Base-by-base conservation (phyloP, 2,888 invertebrate species). In the Parnassius apollo region DNA sequence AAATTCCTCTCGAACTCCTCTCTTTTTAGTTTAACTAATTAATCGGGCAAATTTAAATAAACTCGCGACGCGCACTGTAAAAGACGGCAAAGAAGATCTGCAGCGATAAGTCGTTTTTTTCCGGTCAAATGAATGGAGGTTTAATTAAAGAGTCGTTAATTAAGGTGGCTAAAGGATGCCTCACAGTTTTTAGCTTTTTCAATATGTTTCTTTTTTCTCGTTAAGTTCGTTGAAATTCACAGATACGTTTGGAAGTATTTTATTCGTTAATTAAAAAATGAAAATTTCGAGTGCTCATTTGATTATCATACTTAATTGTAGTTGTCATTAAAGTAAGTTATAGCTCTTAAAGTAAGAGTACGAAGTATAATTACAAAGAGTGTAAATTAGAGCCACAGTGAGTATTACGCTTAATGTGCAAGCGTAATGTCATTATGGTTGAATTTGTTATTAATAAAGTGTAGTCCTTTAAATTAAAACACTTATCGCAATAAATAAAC, bases 111-210 rank as follows among this genome's bases (percentile, higher is more conserved):
- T 61, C 59, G 57, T 64, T 68, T 82, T 82, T 82, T 83, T 82
- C 80, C 82, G 77, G 78, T 80, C 80, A 78, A 84, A 83, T 80
- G 82, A 82, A 86, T 83, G 86, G 86, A 85, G 88, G 88, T 90
- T 89, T 90, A 90, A 90, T 91, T 88, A 88, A 81, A 80, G 77
- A 78, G 75, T 77, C 81, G 82, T 87, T 89, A 88, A 88, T 89
- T 88, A 86, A 83, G 80, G 79, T 78, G 74, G 75, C 77, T 77
- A 78, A 84, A 77, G 75, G 77, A 76, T 75, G 75, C 76, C 65
- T 62, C 62, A 72, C 71, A 72, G 70, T 70, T 74, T 68, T 70
- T 69, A 71, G 71, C 71, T 71, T 69, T 69, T 71, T 71, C 72
- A 69, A 71, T 65, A 70, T 69, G 66, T 66, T 68, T 66, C 65